These are phyloP conservation scores for Phylloscopus collybita DNA, from an alignment of 2,797 vertebrate species.

Conservation along the genomic window DNA sequence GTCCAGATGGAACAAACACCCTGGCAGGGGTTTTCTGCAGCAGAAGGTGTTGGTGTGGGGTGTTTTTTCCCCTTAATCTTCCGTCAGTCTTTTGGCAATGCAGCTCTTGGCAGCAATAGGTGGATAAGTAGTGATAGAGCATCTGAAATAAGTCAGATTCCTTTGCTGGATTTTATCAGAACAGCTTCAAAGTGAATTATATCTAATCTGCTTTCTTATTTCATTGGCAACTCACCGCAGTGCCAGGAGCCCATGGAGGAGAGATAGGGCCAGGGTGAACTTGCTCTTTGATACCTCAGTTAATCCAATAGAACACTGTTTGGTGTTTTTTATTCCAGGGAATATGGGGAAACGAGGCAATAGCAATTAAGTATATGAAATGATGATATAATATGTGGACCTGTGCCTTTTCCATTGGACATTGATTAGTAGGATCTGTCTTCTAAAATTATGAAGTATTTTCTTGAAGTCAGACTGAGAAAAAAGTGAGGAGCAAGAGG, in stretches of 20 bases:
- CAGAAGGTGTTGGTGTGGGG: neutral
- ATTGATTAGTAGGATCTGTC: neutral
- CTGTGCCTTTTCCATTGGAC: neutral
- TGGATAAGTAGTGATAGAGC: conserved; percentile 5
- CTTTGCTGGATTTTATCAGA: conserved; percentile 37
- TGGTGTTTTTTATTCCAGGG: neutral
- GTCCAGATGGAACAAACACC: conserved; percentile 53
- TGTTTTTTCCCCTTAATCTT: neutral
- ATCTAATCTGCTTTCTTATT: conserved; percentile 10
- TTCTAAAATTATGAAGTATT: neutral
- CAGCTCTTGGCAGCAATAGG: conserved; percentile 20
- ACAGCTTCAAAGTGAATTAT: conserved; percentile 3
- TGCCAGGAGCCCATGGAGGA: neutral
- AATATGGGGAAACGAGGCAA: neutral
- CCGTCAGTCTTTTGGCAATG: conserved; percentile 21
- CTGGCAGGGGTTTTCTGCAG: conserved; percentile 46
- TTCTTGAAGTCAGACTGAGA: neutral
- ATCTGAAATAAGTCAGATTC: conserved; percentile 30
- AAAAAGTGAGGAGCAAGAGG: neutral
- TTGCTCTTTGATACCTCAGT: conserved; percentile 13
- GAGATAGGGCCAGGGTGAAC: neutral
- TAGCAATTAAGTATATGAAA: neutral
- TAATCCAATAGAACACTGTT: neutral
- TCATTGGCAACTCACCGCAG: neutral
- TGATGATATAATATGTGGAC: too few relatives aligned